Conservation (phyloP, 1,140 invertebrate genomes). For the Drosophila asahinai region DNA sequence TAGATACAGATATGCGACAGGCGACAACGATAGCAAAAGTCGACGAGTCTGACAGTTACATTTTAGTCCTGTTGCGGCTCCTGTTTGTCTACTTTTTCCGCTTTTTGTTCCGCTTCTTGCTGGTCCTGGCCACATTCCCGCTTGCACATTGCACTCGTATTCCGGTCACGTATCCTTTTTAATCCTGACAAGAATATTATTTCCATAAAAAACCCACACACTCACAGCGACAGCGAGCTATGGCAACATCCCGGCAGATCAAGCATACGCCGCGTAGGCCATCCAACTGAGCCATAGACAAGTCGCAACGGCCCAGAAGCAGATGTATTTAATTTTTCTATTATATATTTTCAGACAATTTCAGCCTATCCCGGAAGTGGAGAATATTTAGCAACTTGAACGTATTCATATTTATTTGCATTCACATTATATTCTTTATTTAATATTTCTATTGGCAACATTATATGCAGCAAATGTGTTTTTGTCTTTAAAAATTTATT, state of each 20-base stretch:
- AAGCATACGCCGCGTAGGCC: constrained; percentile 59
- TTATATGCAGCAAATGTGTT: neutral
- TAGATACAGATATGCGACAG: constrained; percentile 43
- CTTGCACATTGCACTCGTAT: constrained; percentile 72
- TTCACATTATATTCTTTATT: neutral
- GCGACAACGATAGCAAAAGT: constrained; percentile 65
- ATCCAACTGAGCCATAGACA: constrained; percentile 55
- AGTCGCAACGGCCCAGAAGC: constrained; percentile 13
- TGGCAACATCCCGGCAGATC: constrained; percentile 45
- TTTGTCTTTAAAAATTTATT: neutral
- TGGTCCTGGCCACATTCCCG: constrained; percentile 45
- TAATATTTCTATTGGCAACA: neutral
- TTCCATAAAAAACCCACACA: constrained; percentile 76
- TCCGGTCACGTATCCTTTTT: constrained; percentile 83
- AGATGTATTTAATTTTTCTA: constrained; percentile 47
- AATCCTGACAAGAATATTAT: constrained; percentile 85
- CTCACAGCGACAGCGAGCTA: constrained; percentile 5
- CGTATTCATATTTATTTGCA: neutral
- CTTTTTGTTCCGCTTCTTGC: constrained; percentile 32
- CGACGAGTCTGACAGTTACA: constrained; percentile 61
- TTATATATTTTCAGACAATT: constrained; percentile 11
- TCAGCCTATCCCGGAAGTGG: neutral
- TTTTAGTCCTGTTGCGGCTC: constrained; percentile 54
- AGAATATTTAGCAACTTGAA: constrained; percentile 12
- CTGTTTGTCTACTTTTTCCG: constrained; percentile 40